A percentile compares a stretch with the other conserved stretches of the same genome.
These are phyloP conservation scores for Erebia aethiops DNA, from an alignment of 2,888 invertebrate species.

Conservation along the genomic window DNA sequence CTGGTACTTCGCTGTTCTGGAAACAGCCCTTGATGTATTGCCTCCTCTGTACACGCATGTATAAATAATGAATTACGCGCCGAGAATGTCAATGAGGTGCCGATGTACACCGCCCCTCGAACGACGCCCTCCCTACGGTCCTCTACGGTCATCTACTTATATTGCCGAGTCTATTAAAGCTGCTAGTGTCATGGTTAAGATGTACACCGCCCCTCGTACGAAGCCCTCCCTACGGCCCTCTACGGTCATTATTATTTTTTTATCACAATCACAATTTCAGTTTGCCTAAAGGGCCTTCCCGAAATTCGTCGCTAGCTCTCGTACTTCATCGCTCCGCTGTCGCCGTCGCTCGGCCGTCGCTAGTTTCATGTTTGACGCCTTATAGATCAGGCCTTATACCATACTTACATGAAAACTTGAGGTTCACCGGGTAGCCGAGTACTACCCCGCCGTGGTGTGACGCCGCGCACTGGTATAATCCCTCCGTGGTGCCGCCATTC, in stretches of 20 bases:
- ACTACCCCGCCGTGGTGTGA: conserved; percentile 58
- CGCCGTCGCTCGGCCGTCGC: no score
- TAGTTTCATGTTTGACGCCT: no score
- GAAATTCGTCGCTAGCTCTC: no score
- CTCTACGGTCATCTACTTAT: conserved; percentile 3
- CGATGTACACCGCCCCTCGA: neutral
- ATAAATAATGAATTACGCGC: conserved; percentile 30
- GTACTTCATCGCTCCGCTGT: no score
- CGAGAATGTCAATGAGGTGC: conserved; percentile 13
- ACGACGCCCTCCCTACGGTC: neutral
- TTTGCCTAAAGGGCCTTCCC: no score
- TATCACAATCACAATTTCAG: no score
- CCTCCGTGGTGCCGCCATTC: conserved; percentile 57
- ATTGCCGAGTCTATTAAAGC: neutral
- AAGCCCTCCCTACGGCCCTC: no score
- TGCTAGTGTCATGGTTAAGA: no score
- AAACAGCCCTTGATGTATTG: conserved; percentile 26
- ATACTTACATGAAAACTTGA: conserved; percentile 71
- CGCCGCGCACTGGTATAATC: conserved; percentile 66
- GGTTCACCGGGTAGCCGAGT: conserved; percentile 64
- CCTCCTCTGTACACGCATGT: conserved; percentile 29
- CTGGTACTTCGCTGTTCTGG: neutral
- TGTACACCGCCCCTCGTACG: no score
- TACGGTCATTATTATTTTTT: no score
- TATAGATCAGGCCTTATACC: no score